Conservation (phyloP, 2,113 vertebrate species). For the Apodemus speciosus region DNA sequence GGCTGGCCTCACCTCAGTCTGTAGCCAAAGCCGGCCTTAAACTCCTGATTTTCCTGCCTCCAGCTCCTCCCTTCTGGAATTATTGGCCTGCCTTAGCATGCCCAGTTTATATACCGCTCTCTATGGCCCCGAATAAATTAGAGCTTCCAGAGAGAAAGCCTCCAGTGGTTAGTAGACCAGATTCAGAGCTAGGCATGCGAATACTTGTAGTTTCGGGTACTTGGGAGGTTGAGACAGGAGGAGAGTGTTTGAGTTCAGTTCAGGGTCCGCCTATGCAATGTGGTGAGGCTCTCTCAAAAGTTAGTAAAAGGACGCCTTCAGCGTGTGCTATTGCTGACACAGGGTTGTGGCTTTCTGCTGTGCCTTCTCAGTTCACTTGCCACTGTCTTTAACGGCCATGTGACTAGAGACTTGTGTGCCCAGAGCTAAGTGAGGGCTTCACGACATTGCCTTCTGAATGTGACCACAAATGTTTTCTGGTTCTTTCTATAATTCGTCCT, state of each 20-base stretch:
- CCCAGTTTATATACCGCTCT: neutral
- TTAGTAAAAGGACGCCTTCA: neutral
- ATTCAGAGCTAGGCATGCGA: neutral
- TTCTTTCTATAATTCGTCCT: neutral
- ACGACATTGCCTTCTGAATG: accelerated
- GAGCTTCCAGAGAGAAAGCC: neutral
- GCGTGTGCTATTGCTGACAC: neutral
- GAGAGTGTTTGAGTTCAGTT: neutral
- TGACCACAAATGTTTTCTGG: neutral
- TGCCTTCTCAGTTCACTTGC: no score
- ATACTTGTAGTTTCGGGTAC: neutral
- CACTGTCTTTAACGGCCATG: neutral
- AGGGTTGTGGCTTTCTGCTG: accelerated
- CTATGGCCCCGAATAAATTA: neutral
- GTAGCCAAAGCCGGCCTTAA: neutral
- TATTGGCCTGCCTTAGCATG: neutral
- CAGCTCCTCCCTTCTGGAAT: neutral
- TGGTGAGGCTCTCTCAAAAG: neutral
- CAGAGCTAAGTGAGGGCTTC: neutral
- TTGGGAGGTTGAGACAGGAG: neutral
- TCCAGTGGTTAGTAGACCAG: neutral
- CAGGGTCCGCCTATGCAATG: neutral
- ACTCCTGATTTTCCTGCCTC: neutral
- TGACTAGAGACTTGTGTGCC: neutral
- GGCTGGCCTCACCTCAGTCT: neutral